Evolutionary conservation across 1,140 invertebrate genomes (phyloP).

Genomic region (Drepana arcuata): DNA sequence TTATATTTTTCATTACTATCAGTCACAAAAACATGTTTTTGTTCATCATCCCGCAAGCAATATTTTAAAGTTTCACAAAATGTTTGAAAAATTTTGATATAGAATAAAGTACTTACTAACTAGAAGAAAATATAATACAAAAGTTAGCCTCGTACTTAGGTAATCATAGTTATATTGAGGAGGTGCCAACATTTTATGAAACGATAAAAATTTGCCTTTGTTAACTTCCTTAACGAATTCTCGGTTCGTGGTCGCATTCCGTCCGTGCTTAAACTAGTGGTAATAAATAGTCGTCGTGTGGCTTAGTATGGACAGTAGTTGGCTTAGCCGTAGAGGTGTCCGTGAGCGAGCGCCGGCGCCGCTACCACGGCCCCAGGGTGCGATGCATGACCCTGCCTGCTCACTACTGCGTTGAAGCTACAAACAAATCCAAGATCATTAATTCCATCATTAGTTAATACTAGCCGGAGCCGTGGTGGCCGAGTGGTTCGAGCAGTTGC

Average conservation of each 20-base stretch:
- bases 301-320: neutral
- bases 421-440: too few relatives aligned
- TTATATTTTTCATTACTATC: slow-evolving; percentile 47
- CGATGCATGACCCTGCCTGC: slow-evolving; percentile 56
- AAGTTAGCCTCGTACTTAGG: slow-evolving; percentile 31
- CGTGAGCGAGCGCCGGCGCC: slow-evolving; percentile 38
- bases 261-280: slow-evolving; percentile 40
- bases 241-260: slow-evolving; percentile 40
- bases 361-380: slow-evolving; percentile 39
- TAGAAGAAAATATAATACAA: slow-evolving; percentile 66
- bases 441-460: too few relatives aligned
- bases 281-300: slow-evolving; percentile 45
- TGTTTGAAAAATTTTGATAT: slow-evolving; percentile 32
- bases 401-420: slow-evolving; percentile 70
- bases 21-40: slow-evolving; percentile 45
- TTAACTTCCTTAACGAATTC: slow-evolving; percentile 30
- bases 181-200: slow-evolving; percentile 58
- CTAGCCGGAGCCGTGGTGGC: too few relatives aligned
- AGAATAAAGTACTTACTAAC: slow-evolving; percentile 50
- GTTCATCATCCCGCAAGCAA: slow-evolving; percentile 42
- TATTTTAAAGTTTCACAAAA: slow-evolving; percentile 61
- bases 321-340: slow-evolving; percentile 39
- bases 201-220: slow-evolving; percentile 26
- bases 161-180: slow-evolving; percentile 30
- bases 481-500: too few relatives aligned